Base-by-base conservation (phyloP, 2,113 vertebrate genomes). In the Cavia porcellus region DNA sequence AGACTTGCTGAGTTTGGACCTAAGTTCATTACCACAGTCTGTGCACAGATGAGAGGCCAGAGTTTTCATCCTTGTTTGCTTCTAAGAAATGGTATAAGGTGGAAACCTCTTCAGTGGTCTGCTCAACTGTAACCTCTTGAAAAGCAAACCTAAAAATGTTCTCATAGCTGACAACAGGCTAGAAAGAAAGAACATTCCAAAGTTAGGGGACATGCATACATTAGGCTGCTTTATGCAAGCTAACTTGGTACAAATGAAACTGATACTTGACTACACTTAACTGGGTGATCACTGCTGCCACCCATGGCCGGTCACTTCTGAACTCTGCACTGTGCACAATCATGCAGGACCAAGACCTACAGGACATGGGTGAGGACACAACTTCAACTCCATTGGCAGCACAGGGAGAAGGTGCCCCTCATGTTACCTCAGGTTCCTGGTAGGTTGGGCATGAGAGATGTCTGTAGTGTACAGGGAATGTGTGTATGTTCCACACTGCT, bases 81-180 rank as follows among this genome's bases (percentile, higher is more conserved):
- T 88, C 89, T 96, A 98, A 91, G 55, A 98, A 66, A 95, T 92
- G 90, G 66, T 97, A 92, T 86, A 99, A 96, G 90, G 96, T 94
- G 47, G 96, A 97, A 81, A 98, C 12, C 20, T 77, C 97, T 61
- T 98, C 98, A n/a, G 68, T 61, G 38, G 89, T 96, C 64, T 97
- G 97, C 13, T 90, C 82, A 30, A 98, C 92, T 38, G 97, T 88
- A 52, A 98, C 25, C 87, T 98, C 98, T 90, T 98, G 98, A 98
- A 99, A 99, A 77, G 93, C 62, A 92, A 91, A 8, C 88, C 97
- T 98, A 92, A 99, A 97, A 87, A 97, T 89, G n/a, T 97, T 77
- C 95, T 98, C 98, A 95, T 52, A 98, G 96, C 47, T 97, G 92
- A 95, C 66, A 14, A 35, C 38, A 87, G 84, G 96, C 99, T 98